Percentiles rank a stretch among this genome's conserved stretches.
These are phyloP conservation scores for Meloe dianella DNA, from an alignment of 2,888 invertebrate genomes.

Conservation along the genomic window DNA sequence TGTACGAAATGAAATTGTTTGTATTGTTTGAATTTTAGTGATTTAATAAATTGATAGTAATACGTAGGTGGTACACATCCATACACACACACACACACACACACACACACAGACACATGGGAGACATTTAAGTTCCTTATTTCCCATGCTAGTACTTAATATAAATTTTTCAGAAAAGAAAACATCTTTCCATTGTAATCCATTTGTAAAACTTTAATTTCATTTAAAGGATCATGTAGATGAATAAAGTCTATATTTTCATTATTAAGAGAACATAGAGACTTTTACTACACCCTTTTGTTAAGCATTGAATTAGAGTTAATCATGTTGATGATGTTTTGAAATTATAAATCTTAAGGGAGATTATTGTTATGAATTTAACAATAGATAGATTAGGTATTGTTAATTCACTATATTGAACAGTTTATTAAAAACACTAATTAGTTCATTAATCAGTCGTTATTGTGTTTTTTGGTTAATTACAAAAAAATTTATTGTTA, in stretches of 20 bases:
- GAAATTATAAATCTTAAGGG: background rate
- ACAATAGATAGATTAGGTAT: background rate
- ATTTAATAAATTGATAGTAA: no score
- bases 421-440: background rate
- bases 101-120: no score
- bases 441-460: background rate
- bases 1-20: no score
- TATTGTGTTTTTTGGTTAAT: background rate
- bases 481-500: constrained; percentile 24
- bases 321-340: background rate
- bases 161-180: no score
- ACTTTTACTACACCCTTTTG: background rate
- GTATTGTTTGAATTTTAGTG: no score
- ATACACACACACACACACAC: no score
- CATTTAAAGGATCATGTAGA: background rate
- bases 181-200: background rate
- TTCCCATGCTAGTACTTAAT: no score
- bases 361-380: background rate
- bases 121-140: no score
- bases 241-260: background rate
- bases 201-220: background rate
- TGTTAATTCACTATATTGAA: background rate
- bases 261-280: background rate
- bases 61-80: no score
- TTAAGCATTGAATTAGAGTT: background rate